Evolutionary conservation across 2,797 vertebrate species (phyloP), one percentile per base, ranked within the genome.

Genomic region (Myotis pilosus): DNA sequence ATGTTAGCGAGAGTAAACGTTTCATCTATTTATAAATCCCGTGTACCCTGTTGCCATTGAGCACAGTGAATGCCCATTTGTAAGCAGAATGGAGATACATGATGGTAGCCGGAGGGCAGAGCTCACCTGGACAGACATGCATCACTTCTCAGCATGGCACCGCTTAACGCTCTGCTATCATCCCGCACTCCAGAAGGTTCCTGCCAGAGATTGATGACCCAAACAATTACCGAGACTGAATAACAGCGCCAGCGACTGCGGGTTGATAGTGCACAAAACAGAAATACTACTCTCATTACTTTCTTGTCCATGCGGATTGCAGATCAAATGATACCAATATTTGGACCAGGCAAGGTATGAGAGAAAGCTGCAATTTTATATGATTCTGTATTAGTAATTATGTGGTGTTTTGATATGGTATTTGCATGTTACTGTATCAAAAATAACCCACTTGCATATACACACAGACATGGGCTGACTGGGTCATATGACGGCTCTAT

Each of bases 61-160:
- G 94, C 92, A 93, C 72, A 91, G 96, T 72, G 93, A 98, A 97
- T 96, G 83, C 62, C 92, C 96, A 96, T 98, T 98, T 98, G 97
- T 98, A 98, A 98, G 98, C 97, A 97, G 97, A 98, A 97, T 89
- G 96, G 96, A 97, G 98, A 98, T 98, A 95, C 96, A 98, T 98
- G 97, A 97, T 96, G 96, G 96, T 94, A 97, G 98, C 97, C 97
- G 97, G 97, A 98, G 98, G 98, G 97, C 97, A 98, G 94, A 90
- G 55, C 95, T 98, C 97, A 98, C 98, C 98, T 98, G 97, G 97
- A 97, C 97, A 92, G 97, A 98, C 97, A 98, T 98, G 97, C 97
- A 98, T 98, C 98, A 98, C 95, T 97, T 98, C 97, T 97, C 98
- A 98, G 98, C 97, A 96, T 93, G 95, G 96, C 98, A 36, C 98